Percentiles rank a stretch among this genome's conserved stretches.
Conservation (phyloP, 2,888 invertebrate genomes). For the Morpho deidamia region DNA sequence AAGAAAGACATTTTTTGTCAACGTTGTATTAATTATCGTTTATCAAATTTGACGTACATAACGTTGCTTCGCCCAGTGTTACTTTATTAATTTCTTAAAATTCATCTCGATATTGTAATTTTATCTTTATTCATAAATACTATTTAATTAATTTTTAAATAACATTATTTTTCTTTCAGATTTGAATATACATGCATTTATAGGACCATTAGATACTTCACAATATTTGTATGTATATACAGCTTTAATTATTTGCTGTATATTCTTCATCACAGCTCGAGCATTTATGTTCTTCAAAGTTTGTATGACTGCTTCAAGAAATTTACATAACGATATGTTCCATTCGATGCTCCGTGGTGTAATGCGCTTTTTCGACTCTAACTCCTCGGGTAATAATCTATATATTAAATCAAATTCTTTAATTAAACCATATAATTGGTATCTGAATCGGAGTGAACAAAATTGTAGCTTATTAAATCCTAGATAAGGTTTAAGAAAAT, state of each 20-base stretch:
- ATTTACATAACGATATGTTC: conserved; percentile 92
- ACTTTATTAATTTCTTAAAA: too few relatives aligned
- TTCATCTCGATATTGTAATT: too few relatives aligned
- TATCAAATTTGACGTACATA: too few relatives aligned
- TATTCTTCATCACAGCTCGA: conserved; percentile 77
- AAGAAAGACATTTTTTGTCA: too few relatives aligned
- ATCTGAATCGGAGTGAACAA: too few relatives aligned
- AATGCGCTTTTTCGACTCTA: conserved; percentile 91
- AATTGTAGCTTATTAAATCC: too few relatives aligned
- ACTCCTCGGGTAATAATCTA: conserved; percentile 82
- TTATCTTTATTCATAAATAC: too few relatives aligned
- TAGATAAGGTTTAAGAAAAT: too few relatives aligned
- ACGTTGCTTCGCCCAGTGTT: too few relatives aligned
- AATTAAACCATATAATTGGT: too few relatives aligned
- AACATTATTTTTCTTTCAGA: conserved; percentile 36
- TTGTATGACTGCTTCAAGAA: conserved; percentile 86
- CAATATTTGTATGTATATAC: conserved; percentile 68
- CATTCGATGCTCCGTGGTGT: conserved; percentile 85
- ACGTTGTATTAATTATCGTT: too few relatives aligned
- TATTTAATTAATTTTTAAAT: neutral
- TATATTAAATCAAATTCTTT: neutral
- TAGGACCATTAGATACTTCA: conserved; percentile 62
- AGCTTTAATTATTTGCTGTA: conserved; percentile 64
- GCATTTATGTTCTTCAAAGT: conserved; percentile 85
- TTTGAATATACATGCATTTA: conserved; percentile 59